Evolutionary conservation across 2,113 vertebrate species (phyloP), one percentile per base, ranked within the genome.

Genomic region (Microtus oregoni): DNA sequence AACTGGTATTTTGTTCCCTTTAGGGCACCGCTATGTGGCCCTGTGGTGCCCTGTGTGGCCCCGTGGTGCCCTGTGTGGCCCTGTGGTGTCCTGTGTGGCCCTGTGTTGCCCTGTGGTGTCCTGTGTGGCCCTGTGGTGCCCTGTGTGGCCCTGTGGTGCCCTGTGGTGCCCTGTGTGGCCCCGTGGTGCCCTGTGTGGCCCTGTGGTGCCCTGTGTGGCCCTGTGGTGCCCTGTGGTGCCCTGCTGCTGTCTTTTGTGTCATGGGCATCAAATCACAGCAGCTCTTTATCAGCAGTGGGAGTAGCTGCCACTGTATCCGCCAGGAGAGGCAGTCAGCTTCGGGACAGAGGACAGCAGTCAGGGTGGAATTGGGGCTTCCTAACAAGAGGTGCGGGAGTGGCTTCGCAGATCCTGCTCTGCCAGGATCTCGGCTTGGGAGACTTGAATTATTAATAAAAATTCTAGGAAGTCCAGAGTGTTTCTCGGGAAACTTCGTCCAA

Each of bases 371-470:
- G 24, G 35, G 47, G 47, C 32, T 88, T 87, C n/a, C 17, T 70
- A 83, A 38, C 47, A 15, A 90, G 63, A 63, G 14, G 26, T 8
- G n/a, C 0, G 35, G 73, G 70, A 67, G 38, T 79, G 35, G 19
- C 14, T 79, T 41, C 24, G 30, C 19, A 78, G 95, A 65, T 52
- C 76, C 38, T 85, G 47, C 52, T 52, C 41, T 88, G 90, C 79
- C 50, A 93, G 96, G 81, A 85, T 73, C 68, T 47, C 13, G 61
- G 81, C 92, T 94, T 61, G 50, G 73, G 92, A 96, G 92, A 89
- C 77, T 87, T 98, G 96, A 97, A 97, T 97, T 98, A 97, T 97
- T 98, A 90, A 98, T 98, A 77, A 67, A 92, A 95, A 90, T 96
- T 96, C 95, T 90, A 97, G 96, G 95, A 97, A 98, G 73, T 86